Percentiles rank a stretch among this genome's conserved stretches.
Conservation (phyloP, 1,140 invertebrate species). For the Drosophila nikananu region DNA sequence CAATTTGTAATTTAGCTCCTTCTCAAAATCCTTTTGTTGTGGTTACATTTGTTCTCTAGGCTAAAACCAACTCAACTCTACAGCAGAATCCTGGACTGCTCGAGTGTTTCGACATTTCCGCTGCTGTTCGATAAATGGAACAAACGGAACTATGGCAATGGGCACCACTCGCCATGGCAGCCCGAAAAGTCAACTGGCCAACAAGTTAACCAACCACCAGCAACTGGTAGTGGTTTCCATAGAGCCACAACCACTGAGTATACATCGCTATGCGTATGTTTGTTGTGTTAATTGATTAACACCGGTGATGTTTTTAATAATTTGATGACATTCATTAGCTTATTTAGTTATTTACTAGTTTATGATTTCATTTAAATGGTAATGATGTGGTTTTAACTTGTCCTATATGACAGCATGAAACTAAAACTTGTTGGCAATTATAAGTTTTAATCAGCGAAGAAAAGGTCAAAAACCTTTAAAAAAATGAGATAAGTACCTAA, state of each 20-base stretch:
- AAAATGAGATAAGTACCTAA: background rate
- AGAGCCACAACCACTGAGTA: background rate
- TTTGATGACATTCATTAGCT: background rate
- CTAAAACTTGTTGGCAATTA: background rate
- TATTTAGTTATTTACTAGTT: background rate
- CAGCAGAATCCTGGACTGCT: slow-evolving; percentile 32
- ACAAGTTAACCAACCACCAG: slow-evolving; percentile 28
- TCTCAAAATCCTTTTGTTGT: slow-evolving; percentile 15
- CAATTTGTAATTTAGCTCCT: background rate
- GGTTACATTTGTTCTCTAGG: slow-evolving; percentile 37
- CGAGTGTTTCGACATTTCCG: slow-evolving; percentile 62
- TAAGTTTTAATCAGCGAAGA: background rate
- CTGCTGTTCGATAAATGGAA: slow-evolving; percentile 72
- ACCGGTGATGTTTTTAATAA: background rate
- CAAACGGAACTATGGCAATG: slow-evolving; percentile 74
- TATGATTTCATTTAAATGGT: no score
- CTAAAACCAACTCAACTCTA: slow-evolving; percentile 20
- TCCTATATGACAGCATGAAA: no score
- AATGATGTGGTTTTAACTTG: background rate
- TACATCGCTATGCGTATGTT: slow-evolving; percentile 4
- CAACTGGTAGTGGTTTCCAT: slow-evolving; percentile 67
- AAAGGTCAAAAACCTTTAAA: background rate
- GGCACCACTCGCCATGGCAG: slow-evolving; percentile 58
- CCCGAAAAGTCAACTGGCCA: slow-evolving; percentile 26
- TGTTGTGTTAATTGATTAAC: slow-evolving; percentile 15